phyloP scores from a whole-genome alignment of 2,888 invertebrate species.

The Eupeodes latifasciatus region DNA sequence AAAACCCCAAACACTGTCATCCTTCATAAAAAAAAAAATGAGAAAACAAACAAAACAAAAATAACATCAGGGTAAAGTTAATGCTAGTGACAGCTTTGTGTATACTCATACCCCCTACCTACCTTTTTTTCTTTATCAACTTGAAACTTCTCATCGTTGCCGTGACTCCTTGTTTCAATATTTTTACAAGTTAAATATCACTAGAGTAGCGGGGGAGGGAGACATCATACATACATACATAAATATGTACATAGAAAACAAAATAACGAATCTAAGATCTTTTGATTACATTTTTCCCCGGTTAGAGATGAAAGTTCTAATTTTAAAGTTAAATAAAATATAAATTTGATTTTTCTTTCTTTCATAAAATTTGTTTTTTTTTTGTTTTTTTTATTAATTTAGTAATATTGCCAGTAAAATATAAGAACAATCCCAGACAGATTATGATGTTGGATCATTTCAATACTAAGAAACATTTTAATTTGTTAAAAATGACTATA shows the following conservation, averaged over 20 bases:
- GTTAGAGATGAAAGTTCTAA: constrained; percentile 6
- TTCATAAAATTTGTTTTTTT: background rate
- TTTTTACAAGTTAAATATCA: background rate
- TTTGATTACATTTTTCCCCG: constrained; percentile 3
- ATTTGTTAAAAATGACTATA: no score
- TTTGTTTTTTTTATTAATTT: background rate
- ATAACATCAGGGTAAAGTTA: background rate
- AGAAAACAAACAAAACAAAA: background rate
- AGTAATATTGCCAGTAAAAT: background rate
- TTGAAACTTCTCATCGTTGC: background rate
- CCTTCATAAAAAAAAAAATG: background rate
- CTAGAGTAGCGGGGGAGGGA: background rate
- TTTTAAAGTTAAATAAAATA: constrained; percentile 18
- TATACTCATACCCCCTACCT: background rate
- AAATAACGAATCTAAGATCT: constrained; percentile 11
- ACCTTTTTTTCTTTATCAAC: background rate
- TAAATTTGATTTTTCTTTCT: constrained; percentile 14
- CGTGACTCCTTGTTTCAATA: constrained; percentile 7
- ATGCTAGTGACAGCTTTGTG: constrained; percentile 24
- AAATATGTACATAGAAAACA: background rate
- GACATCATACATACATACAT: constrained; percentile 1
- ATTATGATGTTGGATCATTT: background rate
- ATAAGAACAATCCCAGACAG: background rate
- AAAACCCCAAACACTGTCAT: background rate
- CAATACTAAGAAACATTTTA: no score